A percentile compares a stretch with the other conserved stretches of the same genome.
phyloP scores from a whole-genome alignment of 2,113 vertebrate species.

The Rhabdomys dilectus region DNA sequence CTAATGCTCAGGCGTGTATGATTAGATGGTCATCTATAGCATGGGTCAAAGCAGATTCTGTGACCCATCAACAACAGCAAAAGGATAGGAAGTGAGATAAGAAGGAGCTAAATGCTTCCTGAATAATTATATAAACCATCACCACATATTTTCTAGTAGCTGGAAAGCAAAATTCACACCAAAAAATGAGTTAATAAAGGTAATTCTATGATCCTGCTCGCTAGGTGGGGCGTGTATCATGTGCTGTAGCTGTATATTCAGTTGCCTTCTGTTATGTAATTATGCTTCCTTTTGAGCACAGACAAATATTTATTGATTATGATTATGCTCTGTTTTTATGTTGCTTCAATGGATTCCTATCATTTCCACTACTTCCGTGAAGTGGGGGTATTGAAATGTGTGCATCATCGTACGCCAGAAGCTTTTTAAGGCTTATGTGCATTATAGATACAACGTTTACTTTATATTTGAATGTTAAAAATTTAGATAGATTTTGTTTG shows the following conservation, averaged over 20 bases:
- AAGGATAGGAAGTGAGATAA: neutral
- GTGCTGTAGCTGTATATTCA: neutral
- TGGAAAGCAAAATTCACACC: neutral
- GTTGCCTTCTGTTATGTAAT: neutral
- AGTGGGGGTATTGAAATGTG: neutral
- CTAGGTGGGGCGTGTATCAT: neutral
- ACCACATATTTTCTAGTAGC: neutral
- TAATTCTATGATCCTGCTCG: neutral
- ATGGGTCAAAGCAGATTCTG: neutral
- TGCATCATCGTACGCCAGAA: neutral
- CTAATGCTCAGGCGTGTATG: neutral
- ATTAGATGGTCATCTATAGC: no score
- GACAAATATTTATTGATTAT: neutral
- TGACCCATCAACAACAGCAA: neutral
- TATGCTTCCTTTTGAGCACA: neutral
- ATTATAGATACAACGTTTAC: neutral
- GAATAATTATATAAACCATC: neutral
- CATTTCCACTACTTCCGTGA: neutral
- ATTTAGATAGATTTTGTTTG: neutral
- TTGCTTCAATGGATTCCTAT: neutral
- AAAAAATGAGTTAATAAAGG: neutral
- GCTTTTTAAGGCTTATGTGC: neutral
- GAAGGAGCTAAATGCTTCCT: neutral
- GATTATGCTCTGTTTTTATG: neutral
- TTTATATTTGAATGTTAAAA: slow-evolving; percentile 6